Evolutionary conservation across 1,140 invertebrate genomes (phyloP).

Genomic region (Euwallacea fornicatus): DNA sequence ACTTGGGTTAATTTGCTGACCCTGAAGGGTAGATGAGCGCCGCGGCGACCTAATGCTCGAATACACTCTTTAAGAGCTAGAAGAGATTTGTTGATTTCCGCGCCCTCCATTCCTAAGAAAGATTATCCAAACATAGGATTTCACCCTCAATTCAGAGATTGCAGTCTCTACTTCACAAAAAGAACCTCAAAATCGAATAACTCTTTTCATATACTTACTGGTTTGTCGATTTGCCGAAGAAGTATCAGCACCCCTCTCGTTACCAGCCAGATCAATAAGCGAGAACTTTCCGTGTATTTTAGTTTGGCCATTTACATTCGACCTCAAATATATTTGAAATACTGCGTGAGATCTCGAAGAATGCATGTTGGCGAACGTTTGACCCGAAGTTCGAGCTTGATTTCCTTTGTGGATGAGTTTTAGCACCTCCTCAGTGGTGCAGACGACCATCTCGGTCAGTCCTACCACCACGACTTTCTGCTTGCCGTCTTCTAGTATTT

Average conservation of each 20-base stretch:
- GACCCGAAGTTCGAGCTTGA: constrained; percentile 73
- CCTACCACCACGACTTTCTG: constrained; percentile 81
- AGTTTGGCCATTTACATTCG: constrained; percentile 43
- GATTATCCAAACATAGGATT: constrained; percentile 8
- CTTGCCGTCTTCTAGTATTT: constrained; percentile 83
- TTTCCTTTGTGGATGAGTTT: constrained; percentile 75
- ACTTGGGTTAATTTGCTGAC: constrained; percentile 77
- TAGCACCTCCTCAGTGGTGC: constrained; percentile 75
- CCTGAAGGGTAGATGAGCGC: constrained; percentile 73
- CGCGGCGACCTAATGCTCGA: constrained; percentile 67
- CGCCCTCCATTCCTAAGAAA: constrained; percentile 68
- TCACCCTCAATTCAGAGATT: too few species aligned
- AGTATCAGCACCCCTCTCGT: constrained; percentile 77
- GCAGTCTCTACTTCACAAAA: background rate
- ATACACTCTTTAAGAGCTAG: constrained; percentile 80
- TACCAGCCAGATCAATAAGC: constrained; percentile 77
- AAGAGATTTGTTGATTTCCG: constrained; percentile 79
- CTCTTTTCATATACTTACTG: constrained; percentile 49
- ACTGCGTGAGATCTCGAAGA: constrained; percentile 88
- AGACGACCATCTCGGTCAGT: constrained; percentile 73
- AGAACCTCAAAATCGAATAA: constrained; percentile 12
- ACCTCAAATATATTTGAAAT: constrained; percentile 73
- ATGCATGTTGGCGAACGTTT: constrained; percentile 83
- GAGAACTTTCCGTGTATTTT: constrained; percentile 75
- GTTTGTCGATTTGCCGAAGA: constrained; percentile 73